phyloP scores from a whole-genome alignment of 2,113 vertebrate species.

The Ophiodon elongatus region DNA sequence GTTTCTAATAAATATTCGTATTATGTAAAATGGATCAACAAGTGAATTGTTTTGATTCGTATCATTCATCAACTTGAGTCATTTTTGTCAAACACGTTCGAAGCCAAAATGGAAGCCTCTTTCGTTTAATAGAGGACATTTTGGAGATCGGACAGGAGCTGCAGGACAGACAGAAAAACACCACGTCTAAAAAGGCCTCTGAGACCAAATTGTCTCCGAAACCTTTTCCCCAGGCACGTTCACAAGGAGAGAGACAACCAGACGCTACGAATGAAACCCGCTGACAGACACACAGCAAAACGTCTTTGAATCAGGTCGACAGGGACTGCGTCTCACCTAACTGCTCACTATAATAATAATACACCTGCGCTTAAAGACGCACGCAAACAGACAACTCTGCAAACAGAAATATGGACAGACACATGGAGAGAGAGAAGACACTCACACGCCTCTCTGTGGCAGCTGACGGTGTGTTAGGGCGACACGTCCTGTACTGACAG shows the following conservation, averaged over 20 bases:
- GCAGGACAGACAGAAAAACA: neutral
- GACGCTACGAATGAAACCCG: neutral
- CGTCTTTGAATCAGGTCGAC: neutral
- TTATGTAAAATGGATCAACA: too few relatives aligned
- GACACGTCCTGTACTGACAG: constrained; percentile 16
- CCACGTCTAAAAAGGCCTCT: neutral
- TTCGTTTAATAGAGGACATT: too few relatives aligned
- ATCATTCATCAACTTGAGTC: too few relatives aligned
- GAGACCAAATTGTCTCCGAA: neutral
- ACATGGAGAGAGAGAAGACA: neutral
- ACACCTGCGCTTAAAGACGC: neutral
- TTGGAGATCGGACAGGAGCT: neutral
- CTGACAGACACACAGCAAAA: neutral
- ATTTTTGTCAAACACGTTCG: too few relatives aligned
- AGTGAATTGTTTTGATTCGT: too few relatives aligned
- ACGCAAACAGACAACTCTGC: neutral
- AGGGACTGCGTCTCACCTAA: neutral
- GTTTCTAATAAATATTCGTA: too few relatives aligned
- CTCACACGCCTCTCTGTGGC: constrained; percentile 1
- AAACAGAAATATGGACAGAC: neutral
- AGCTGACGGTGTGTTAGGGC: constrained; percentile 3
- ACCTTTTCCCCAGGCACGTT: neutral
- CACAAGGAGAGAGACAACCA: constrained; percentile 12
- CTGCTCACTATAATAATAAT: neutral
- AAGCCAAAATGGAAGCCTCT: too few relatives aligned